phyloP scores from a whole-genome alignment of 2,888 invertebrate genomes.

The Eupithecia subumbrata region DNA sequence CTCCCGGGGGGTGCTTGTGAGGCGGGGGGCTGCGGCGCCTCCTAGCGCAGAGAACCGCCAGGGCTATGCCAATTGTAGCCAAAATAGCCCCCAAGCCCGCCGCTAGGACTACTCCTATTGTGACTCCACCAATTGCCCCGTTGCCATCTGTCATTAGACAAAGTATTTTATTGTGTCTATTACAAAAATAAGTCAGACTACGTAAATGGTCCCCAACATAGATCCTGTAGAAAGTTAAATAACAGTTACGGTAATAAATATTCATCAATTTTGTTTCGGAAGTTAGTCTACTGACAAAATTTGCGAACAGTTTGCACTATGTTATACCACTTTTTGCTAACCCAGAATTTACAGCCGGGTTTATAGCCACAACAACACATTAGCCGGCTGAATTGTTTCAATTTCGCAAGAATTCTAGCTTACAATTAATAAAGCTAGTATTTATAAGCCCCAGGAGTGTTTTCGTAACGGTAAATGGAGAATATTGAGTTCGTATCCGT shows the following conservation, averaged over 20 bases:
- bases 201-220: not conserved
- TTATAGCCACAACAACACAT: not conserved
- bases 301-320: conserved; percentile 1
- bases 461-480: conserved; percentile 10
- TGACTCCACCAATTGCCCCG: conserved; percentile 87
- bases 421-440: conserved; percentile 18
- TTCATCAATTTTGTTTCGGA: not conserved
- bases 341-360: conserved; percentile 3
- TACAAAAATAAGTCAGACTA: not conserved
- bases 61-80: conserved; percentile 67
- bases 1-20: conserved; percentile 76
- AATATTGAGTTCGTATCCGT: conserved; percentile 8
- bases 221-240: not conserved
- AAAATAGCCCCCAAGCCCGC: conserved; percentile 67
- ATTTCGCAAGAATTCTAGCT: conserved; percentile 11
- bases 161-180: not conserved
- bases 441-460: conserved; percentile 15
- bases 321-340: not conserved
- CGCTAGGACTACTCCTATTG: conserved; percentile 86
- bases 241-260: not conserved
- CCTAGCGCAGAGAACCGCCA: conserved; percentile 68
- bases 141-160: conserved; percentile 83
- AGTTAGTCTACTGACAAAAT: conserved; percentile 6
- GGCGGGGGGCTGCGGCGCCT: conserved; percentile 68
- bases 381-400: conserved; percentile 9